phyloP scores from a whole-genome alignment of 2,888 invertebrate species.

The Sinohyriopsis cumingii region DNA sequence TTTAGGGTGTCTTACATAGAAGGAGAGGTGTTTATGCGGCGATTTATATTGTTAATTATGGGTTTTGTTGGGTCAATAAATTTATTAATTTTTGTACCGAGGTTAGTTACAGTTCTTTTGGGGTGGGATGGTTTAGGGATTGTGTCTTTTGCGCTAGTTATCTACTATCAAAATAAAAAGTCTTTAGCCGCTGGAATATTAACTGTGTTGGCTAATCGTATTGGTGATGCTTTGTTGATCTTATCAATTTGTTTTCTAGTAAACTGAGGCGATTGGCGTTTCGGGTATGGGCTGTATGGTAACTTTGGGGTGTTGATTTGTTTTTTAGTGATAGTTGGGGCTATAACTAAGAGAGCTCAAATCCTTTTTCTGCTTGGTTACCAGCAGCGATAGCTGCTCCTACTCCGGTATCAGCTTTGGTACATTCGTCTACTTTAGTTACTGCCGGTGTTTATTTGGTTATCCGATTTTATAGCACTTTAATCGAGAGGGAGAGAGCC shows the following conservation, averaged over 20 bases:
- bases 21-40: constrained; percentile 76
- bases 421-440: constrained; percentile 85
- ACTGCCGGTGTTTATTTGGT: constrained; percentile 84
- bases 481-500: too few species aligned
- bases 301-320: neutral
- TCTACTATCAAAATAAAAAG: constrained; percentile 81
- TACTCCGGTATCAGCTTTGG: constrained; percentile 84
- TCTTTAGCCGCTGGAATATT: constrained; percentile 82
- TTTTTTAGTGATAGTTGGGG: constrained; percentile 72
- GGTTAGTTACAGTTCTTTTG: constrained; percentile 81
- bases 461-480: constrained; percentile 78
- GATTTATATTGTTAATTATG: constrained; percentile 80
- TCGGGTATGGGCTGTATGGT: neutral
- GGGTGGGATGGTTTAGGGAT: constrained; percentile 84
- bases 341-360: constrained; percentile 85
- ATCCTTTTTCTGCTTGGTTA: constrained; percentile 86
- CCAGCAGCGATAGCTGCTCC: constrained; percentile 85
- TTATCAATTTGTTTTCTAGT: constrained; percentile 64
- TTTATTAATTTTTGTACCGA: constrained; percentile 80
- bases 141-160: constrained; percentile 82
- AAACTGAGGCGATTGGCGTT: constrained; percentile 67
- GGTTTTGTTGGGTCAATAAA: constrained; percentile 81
- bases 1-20: constrained; percentile 80
- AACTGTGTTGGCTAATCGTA: constrained; percentile 82
- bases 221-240: constrained; percentile 82